A percentile compares a stretch with the other conserved stretches of the same genome.
Conservation (phyloP, 2,113 vertebrate species). For the Nematolebias whitei region DNA sequence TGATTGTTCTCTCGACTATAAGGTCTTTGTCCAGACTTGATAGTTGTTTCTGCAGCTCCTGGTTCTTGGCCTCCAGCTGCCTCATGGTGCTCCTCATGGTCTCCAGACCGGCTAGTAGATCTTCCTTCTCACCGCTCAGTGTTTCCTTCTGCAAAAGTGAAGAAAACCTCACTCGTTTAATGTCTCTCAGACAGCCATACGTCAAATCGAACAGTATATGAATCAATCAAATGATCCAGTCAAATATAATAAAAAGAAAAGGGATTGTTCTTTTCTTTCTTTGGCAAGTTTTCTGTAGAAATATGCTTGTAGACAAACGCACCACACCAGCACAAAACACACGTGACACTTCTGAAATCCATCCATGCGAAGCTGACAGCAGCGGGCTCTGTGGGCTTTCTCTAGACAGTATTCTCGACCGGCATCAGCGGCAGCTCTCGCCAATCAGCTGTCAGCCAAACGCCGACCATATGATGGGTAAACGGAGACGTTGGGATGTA, state of each 20-base stretch:
- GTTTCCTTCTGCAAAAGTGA: conserved; percentile 81
- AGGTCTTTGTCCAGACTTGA: conserved; percentile 85
- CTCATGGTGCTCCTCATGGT: conserved; percentile 83
- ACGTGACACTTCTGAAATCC: conserved; percentile 46
- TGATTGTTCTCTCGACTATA: conserved; percentile 86
- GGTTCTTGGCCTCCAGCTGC: conserved; percentile 86
- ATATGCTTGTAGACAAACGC: conserved; percentile 15
- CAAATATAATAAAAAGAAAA: background rate
- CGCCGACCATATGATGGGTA: conserved; percentile 51
- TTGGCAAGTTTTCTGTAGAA: conserved; percentile 5
- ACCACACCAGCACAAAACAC: conserved; percentile 9
- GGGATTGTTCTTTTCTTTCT: background rate
- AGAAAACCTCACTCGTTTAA: background rate
- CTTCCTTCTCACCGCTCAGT: conserved; percentile 85
- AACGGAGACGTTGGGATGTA: conserved; percentile 62
- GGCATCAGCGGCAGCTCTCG: conserved; percentile 28
- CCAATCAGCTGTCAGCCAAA: conserved; percentile 61
- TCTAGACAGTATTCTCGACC: conserved; percentile 49
- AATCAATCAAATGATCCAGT: background rate
- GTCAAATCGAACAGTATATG: no score
- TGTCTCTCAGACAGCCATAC: background rate
- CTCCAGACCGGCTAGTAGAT: conserved; percentile 83
- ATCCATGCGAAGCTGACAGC: conserved; percentile 68
- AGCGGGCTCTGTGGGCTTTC: conserved; percentile 46
- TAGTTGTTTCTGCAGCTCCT: conserved; percentile 86